Evolutionary conservation across 1,140 invertebrate genomes (phyloP).

Genomic region (Liolophura sinensis): DNA sequence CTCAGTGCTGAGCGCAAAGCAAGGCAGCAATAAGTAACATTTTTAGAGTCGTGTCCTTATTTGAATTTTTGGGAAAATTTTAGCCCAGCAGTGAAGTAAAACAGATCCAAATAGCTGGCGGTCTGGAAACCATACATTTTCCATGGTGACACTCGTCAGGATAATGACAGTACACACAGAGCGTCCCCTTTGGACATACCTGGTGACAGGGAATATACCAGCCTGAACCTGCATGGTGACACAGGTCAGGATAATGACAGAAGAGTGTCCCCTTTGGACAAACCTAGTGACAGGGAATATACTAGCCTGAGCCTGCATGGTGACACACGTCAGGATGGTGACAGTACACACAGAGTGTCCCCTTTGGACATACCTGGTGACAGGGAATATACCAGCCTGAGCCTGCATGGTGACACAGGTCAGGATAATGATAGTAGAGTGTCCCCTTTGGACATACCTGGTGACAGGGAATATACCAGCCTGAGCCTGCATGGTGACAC

Average conservation of each 20-base stretch:
- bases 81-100: no score
- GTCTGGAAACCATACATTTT: no score
- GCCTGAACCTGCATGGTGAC: conserved; percentile 43
- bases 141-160: no score
- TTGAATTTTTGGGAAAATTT: no score
- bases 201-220: conserved; percentile 42
- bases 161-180: background rate
- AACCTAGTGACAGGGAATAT: conserved; percentile 49
- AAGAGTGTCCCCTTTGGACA: background rate
- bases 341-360: conserved; percentile 26
- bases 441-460: conserved; percentile 25
- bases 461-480: conserved; percentile 41
- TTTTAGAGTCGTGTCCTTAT: no score
- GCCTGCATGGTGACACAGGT: conserved; percentile 49
- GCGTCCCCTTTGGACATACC: conserved; percentile 22
- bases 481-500: conserved; percentile 46
- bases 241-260: conserved; percentile 42
- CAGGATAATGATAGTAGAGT: conserved; percentile 25
- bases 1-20: no score
- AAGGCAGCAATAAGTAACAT: no score
- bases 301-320: conserved; percentile 37
- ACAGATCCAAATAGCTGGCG: no score
- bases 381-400: conserved; percentile 42
- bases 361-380: conserved; percentile 31
- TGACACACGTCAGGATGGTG: conserved; percentile 43